These are phyloP conservation scores for Hydrotaea diabolus DNA, from an alignment of 2,888 invertebrate species.

Conservation along the genomic window DNA sequence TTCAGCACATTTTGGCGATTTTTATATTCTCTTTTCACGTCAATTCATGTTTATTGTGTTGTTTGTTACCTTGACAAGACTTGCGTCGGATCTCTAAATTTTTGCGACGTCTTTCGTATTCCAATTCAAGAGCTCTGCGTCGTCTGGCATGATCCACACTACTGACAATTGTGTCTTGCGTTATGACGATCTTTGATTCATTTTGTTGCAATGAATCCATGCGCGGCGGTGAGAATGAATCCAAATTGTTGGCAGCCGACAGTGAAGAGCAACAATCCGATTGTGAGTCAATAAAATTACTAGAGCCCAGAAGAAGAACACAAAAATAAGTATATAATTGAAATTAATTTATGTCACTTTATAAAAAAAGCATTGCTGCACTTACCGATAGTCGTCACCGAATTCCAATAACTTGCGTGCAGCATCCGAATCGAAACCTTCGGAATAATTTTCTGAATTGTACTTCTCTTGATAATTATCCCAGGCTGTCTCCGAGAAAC, in stretches of 20 bases:
- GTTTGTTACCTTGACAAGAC: conserved; percentile 78
- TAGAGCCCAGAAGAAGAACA: conserved; percentile 63
- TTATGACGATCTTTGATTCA: conserved; percentile 76
- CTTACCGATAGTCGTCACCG: conserved; percentile 91
- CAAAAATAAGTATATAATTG: conserved; percentile 25
- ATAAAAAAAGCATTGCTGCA: conserved; percentile 32
- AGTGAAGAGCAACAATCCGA: conserved; percentile 92
- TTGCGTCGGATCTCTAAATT: conserved; percentile 79
- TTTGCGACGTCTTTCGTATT: conserved; percentile 80
- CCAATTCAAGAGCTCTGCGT: conserved; percentile 79
- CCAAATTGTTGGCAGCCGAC: conserved; percentile 84
- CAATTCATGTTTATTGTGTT: neutral
- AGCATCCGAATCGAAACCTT: conserved; percentile 91
- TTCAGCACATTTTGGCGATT: too few species aligned
- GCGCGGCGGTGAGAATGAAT: conserved; percentile 81
- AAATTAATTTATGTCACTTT: neutral
- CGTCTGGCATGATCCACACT: conserved; percentile 80
- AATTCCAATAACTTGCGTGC: conserved; percentile 91
- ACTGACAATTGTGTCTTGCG: conserved; percentile 78
- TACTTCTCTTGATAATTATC: conserved; percentile 98
- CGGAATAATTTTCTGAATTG: conserved; percentile 94
- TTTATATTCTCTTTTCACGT: neutral
- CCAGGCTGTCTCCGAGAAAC: conserved; percentile 96
- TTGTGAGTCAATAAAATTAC: conserved; percentile 92
- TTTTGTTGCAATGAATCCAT: conserved; percentile 80